These are phyloP conservation scores for Cyprinella venusta DNA, from an alignment of 2,797 vertebrate species.

Conservation along the genomic window DNA sequence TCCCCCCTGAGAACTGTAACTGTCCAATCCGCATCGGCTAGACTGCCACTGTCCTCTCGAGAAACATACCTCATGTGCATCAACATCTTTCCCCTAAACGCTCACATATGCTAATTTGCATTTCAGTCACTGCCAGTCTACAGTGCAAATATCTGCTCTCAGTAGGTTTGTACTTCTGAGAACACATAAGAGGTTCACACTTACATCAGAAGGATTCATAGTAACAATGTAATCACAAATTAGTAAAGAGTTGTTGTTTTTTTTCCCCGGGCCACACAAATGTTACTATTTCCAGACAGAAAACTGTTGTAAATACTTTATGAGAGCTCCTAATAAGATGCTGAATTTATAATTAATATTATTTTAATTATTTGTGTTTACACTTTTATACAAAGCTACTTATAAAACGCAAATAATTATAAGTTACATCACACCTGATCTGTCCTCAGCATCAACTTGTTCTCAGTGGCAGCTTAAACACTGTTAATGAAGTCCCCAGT, in stretches of 20 bases:
- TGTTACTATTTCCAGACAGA: background rate
- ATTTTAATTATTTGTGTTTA: too few relatives aligned
- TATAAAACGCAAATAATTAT: background rate
- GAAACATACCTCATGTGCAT: constrained; percentile 29
- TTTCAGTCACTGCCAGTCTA: constrained; percentile 2
- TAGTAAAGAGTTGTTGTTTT: background rate
- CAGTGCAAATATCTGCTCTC: background rate
- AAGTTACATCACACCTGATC: constrained; percentile 27
- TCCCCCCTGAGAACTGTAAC: constrained; percentile 42
- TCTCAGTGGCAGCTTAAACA: background rate
- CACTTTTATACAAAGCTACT: background rate
- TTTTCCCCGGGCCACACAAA: background rate
- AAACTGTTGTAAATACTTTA: background rate
- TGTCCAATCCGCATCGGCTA: constrained; percentile 41
- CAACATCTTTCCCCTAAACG: constrained; percentile 34
- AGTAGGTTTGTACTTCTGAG: constrained; percentile 6
- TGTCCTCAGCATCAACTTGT: constrained; percentile 3
- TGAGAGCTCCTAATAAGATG: background rate
- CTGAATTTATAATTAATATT: background rate
- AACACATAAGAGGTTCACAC: background rate
- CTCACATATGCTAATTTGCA: constrained; percentile 13
- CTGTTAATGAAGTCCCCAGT: constrained; percentile 52
- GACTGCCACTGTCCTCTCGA: constrained; percentile 3
- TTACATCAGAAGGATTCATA: background rate
- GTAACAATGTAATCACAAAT: background rate